A percentile compares a stretch with the other conserved stretches of the same genome.
Evolutionary conservation across 2,797 vertebrate species (phyloP).

Genomic region (Anolis apletophallus): DNA sequence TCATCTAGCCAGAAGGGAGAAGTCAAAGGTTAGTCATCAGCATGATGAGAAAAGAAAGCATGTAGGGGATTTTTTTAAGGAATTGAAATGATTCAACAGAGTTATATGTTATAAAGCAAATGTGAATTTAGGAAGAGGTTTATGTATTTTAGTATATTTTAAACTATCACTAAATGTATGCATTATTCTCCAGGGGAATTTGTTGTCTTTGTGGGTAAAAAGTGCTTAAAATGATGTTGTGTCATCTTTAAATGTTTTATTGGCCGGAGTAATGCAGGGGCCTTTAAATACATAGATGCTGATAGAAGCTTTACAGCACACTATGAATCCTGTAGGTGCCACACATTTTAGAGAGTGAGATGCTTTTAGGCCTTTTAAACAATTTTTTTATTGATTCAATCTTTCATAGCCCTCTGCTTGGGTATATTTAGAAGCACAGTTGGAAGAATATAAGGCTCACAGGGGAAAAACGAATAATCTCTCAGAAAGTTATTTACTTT

Average conservation of each 20-base stretch:
- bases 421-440: background rate
- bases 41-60: background rate
- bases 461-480: background rate
- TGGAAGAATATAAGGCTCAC: background rate
- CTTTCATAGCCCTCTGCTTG: constrained; percentile 37
- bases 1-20: background rate
- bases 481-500: constrained; percentile 32
- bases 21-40: background rate
- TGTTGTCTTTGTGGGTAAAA: background rate
- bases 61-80: background rate
- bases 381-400: constrained; percentile 42
- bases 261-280: background rate
- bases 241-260: background rate
- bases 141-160: constrained; percentile 6
- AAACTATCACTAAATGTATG: background rate
- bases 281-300: background rate
- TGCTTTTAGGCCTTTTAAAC: constrained; percentile 15
- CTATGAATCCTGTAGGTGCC: background rate
- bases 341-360: constrained; percentile 12
- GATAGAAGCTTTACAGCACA: constrained; percentile 25
- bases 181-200: background rate
- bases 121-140: background rate
- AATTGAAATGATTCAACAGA: background rate
- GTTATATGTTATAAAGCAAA: background rate
- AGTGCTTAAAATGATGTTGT: background rate